These are phyloP conservation scores for Microctenopoma steveboyesi DNA, from an alignment of 2,797 vertebrate genomes.

Conservation along the genomic window DNA sequence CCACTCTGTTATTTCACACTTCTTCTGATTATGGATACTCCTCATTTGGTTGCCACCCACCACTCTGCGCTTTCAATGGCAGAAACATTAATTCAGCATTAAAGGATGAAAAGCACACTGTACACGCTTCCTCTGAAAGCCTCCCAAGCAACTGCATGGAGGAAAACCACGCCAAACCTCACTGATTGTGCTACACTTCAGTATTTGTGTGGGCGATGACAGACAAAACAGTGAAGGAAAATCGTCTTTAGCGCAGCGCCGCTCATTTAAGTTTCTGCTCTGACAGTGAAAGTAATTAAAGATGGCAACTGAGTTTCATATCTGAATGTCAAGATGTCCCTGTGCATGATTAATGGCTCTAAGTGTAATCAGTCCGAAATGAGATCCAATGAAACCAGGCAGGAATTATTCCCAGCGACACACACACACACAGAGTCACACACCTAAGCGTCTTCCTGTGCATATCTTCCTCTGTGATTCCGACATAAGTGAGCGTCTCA, in stretches of 20 bases:
- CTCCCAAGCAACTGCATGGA: too few species aligned
- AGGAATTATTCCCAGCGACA: not conserved
- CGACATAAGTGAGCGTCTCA: conserved; percentile 84
- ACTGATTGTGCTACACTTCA: not conserved
- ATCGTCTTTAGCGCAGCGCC: fast-evolving
- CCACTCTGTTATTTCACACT: conserved; percentile 20
- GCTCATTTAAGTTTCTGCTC: not conserved
- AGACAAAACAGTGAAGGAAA: not conserved
- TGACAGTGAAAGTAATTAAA: conserved; percentile 23
- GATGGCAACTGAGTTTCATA: conserved; percentile 17
- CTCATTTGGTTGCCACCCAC: not conserved
- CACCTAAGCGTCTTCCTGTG: conserved; percentile 86
- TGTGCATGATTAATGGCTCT: conserved; percentile 13
- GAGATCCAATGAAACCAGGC: not conserved
- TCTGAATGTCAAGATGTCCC: conserved; percentile 39
- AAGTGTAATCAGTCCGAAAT: conserved; percentile 25
- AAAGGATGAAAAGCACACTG: not conserved
- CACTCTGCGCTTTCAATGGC: conserved; percentile 19
- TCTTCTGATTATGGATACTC: conserved; percentile 10
- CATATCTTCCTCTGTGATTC: conserved; percentile 87
- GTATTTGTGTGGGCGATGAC: too few species aligned
- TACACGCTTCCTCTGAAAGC: not conserved
- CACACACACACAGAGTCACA: conserved; percentile 17
- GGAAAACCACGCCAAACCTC: not conserved
- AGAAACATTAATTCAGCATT: conserved; percentile 13